Evolutionary conservation across 53 echinoderm and acorn worm species (phyloP).

Genomic region (Henricia sp.): DNA sequence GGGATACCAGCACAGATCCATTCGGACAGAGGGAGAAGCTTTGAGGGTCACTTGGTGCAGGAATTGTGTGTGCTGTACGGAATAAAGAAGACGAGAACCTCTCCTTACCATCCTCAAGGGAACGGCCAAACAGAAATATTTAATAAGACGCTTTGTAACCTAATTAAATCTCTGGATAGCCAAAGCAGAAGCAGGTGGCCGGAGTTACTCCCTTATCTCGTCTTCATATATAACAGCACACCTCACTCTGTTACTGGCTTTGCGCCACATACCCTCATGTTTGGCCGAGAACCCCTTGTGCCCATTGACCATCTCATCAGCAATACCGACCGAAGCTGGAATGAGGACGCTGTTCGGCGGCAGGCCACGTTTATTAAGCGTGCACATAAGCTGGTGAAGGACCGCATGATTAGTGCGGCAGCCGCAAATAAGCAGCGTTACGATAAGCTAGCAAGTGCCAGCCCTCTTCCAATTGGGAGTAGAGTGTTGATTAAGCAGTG

Average conservation of each 20-base stretch:
- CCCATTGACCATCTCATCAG: conserved; percentile 13
- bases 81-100: not conserved
- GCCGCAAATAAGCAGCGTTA: not conserved
- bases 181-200: conserved; percentile 3
- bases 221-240: conserved; percentile 15
- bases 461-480: conserved; percentile 16
- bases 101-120: no score
- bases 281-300: not conserved
- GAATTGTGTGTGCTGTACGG: not conserved
- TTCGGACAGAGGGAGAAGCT: no score
- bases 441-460: conserved; percentile 9
- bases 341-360: not conserved
- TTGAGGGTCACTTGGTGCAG: no score
- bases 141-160: no score
- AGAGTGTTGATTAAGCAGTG: conserved; percentile 21
- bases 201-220: conserved; percentile 10
- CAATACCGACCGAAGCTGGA: conserved; percentile 3
- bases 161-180: not conserved
- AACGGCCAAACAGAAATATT: no score
- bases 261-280: no score
- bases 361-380: conserved; percentile 6
- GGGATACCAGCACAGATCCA: no score
- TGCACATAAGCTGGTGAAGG: conserved; percentile 16
- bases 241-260: conserved; percentile 27
- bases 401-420: conserved; percentile 27